Conservation (phyloP, 2,888 invertebrate species). For the Pyrgus malvae region DNA sequence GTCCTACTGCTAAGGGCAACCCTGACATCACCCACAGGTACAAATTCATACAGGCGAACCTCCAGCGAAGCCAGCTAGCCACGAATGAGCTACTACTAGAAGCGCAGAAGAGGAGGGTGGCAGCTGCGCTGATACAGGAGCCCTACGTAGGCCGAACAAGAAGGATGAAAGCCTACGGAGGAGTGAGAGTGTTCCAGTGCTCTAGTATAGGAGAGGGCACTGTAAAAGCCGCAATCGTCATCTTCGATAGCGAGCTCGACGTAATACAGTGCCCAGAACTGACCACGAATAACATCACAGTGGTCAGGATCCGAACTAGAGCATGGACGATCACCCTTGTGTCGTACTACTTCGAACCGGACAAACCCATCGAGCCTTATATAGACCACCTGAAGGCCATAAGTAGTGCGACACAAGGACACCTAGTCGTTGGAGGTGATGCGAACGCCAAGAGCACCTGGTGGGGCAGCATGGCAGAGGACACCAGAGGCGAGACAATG, state of each 20-base stretch:
- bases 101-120: too few species aligned
- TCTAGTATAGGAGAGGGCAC: background rate
- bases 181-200: background rate
- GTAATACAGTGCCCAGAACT: background rate
- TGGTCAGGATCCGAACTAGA: background rate
- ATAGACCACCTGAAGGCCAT: too few species aligned
- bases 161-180: background rate
- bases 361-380: background rate
- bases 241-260: background rate
- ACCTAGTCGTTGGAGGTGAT: background rate
- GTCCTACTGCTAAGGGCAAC: too few species aligned
- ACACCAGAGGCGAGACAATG: background rate
- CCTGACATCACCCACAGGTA: too few species aligned
- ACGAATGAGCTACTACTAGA: too few species aligned
- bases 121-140: background rate
- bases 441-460: background rate
- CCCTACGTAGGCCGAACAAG: background rate
- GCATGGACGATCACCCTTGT: background rate
- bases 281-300: background rate
- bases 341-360: background rate
- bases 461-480: background rate
- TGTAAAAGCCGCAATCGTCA: background rate
- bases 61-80: too few species aligned
- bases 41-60: too few species aligned
- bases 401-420: too few species aligned